Evolutionary conservation across 2,888 invertebrate species (phyloP).

Genomic region (Harpagoxenus sublaevis): DNA sequence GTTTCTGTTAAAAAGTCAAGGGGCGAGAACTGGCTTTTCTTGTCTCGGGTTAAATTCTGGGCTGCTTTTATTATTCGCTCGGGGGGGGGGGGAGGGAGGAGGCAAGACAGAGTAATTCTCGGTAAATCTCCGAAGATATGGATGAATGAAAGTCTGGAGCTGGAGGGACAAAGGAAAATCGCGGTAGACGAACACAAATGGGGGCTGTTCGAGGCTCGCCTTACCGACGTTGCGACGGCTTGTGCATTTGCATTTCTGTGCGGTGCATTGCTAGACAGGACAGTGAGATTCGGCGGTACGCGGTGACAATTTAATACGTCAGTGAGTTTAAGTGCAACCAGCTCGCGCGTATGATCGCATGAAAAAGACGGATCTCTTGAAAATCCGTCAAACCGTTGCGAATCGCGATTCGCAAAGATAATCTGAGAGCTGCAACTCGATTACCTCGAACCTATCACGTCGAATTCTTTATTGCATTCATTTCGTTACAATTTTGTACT

Average conservation of each 20-base stretch:
- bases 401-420: background rate
- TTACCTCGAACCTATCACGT: background rate
- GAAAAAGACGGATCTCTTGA: slow-evolving; percentile 9
- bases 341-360: background rate
- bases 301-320: slow-evolving; percentile 43
- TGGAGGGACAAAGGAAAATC: background rate
- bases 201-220: slow-evolving; percentile 52
- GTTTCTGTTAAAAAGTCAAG: slow-evolving; percentile 7
- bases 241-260: slow-evolving; percentile 51
- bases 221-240: slow-evolving; percentile 54
- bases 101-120: background rate
- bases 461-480: background rate
- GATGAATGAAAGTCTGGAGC: background rate
- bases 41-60: background rate
- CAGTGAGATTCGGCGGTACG: slow-evolving; percentile 52
- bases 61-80: slow-evolving; percentile 11
- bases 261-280: slow-evolving; percentile 46
- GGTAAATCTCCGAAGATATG: background rate
- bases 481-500: background rate
- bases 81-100: too few relatives aligned
- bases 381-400: background rate
- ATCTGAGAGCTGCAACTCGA: slow-evolving; percentile 20
- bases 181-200: slow-evolving; percentile 53
- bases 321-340: slow-evolving; percentile 35
- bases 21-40: background rate